Base-by-base conservation (phyloP, 2,113 vertebrate genomes). In the Pygoscelis adeliae region DNA sequence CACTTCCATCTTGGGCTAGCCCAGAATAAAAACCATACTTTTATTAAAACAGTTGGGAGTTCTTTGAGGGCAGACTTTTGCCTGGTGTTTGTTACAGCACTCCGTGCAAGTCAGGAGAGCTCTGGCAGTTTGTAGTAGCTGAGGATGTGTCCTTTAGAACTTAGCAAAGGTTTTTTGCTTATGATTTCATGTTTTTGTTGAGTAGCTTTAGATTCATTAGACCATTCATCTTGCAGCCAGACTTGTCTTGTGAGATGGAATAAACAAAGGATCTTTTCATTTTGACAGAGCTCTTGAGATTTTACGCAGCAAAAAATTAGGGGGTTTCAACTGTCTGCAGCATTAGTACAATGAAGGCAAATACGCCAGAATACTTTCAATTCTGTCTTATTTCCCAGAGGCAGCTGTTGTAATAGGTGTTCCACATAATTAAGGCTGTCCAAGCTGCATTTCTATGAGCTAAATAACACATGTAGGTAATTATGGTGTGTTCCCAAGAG, bases 371-470 rank as follows among this genome's bases (percentile, higher is more conserved):
- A 46, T 89, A 53, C 58, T 93, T 93, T 53, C 79, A 93, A 70
- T 85, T 93, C 66, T 91, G 53, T 21, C 10, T 89, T 85, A 73
- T 90, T 95, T 95, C 61, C 89, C 30, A 3, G 83, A 80, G 62
- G 94, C 89, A 94, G 18, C 50, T 90, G 18, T 38, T 89, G 13
- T 87, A 87, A 25, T 85, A 87, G 53, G 36, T 61, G 19, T 84
- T 94, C 52, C 70, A 53, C 72, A 63, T 91, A 93, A 94, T 95
- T 95, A 93, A 79, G 40, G 17, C 61, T 79, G 40, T 82, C 80
- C 56, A 69, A 83, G 50, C 40, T 79, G 40, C 14, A 17, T 73
- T 92, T 89, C 59, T 92, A 11, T 87, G 85, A 87, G 72, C 86
- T 87, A 47, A 93, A 84, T 93, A 90, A 70, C 55, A 83, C 40